Evolutionary conservation across 2,113 vertebrate genomes (phyloP).

Genomic region (Oreotrochilus melanogaster): DNA sequence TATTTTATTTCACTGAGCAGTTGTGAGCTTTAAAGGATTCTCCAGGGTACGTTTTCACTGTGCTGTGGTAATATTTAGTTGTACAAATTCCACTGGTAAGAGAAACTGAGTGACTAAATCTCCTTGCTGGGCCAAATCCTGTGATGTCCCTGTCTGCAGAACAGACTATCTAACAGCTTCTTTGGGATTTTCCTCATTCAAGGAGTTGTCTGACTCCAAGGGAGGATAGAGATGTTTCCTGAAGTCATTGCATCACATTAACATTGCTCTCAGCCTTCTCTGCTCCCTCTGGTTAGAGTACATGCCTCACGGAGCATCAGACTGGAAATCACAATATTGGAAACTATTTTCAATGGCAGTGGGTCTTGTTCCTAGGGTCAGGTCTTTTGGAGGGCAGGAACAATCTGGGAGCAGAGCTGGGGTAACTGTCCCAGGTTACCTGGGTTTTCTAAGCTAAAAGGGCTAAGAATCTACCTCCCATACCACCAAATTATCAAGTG

Average conservation of each 20-base stretch:
- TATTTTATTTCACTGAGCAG: not conserved
- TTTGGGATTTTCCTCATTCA: not conserved
- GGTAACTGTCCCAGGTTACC: not conserved
- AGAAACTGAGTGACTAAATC: not conserved
- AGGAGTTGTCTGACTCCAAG: fast-evolving
- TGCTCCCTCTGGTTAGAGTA: not conserved
- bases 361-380: not conserved
- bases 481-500: not conserved
- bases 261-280: not conserved
- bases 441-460: not conserved
- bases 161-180: not conserved
- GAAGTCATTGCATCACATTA: not conserved
- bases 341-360: not conserved
- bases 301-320: not conserved
- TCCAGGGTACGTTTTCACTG: not conserved
- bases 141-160: not conserved
- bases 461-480: not conserved
- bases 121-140: slow-evolving; percentile 23
- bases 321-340: not conserved
- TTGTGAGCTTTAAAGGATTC: not conserved
- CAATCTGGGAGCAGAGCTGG: not conserved
- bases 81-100: not conserved
- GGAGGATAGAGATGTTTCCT: not conserved
- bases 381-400: not conserved
- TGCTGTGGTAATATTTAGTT: not conserved